A percentile compares a stretch with the other conserved stretches of the same genome.
phyloP scores from a whole-genome alignment of 2,888 invertebrate species.

The Thymelicus sylvestris region DNA sequence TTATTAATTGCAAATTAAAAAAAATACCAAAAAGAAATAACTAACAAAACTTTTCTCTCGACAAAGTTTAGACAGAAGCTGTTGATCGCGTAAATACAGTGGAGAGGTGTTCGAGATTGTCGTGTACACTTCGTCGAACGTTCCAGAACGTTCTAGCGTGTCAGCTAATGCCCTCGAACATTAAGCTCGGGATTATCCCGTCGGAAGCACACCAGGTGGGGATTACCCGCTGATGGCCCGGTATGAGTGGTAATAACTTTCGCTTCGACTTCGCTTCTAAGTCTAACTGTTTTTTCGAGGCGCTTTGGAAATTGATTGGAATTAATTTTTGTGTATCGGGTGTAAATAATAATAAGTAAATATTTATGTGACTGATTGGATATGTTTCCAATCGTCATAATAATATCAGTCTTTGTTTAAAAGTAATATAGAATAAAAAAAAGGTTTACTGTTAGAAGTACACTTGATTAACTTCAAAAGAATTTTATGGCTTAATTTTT shows the following conservation, averaged over 20 bases:
- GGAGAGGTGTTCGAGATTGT: background rate
- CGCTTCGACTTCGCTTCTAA: constrained; percentile 11
- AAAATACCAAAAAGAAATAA: no score
- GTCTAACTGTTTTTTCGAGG: background rate
- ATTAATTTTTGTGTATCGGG: background rate
- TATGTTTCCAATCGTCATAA: no score
- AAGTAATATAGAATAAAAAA: no score
- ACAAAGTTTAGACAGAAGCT: no score
- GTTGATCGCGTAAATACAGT: background rate
- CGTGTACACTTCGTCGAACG: background rate
- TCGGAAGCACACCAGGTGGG: constrained; percentile 50
- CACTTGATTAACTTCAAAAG: no score
- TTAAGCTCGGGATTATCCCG: constrained; percentile 65
- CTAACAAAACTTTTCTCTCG: no score
- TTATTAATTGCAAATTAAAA: no score
- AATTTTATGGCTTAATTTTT: no score
- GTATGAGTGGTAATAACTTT: constrained; percentile 33
- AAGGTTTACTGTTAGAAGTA: no score
- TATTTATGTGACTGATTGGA: no score
- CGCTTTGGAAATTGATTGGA: background rate
- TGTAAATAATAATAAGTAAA: no score
- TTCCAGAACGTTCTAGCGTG: constrained; percentile 42
- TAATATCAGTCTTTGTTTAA: no score
- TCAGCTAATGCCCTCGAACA: constrained; percentile 61
- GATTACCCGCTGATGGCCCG: constrained; percentile 48